A percentile compares a stretch with the other conserved stretches of the same genome.
Evolutionary conservation across 2,888 invertebrate genomes (phyloP).

Genomic region (Macropis europaea): DNA sequence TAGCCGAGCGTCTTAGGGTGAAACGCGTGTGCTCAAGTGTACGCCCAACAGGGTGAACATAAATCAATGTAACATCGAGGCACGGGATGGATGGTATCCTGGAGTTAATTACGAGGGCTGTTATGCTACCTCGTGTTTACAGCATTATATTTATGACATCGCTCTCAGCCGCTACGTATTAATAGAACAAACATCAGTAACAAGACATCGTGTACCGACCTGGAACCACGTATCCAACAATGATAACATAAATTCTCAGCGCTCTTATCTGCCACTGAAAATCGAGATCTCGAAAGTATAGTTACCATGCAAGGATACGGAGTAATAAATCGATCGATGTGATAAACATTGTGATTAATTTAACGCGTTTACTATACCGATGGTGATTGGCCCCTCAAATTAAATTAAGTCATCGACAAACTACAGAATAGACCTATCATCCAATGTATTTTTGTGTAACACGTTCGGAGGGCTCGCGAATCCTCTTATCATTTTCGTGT

Average conservation of each 20-base stretch:
- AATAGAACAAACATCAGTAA: neutral
- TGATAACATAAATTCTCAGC: constrained; percentile 5
- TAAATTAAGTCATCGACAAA: no score
- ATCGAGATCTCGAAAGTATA: neutral
- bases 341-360: no score
- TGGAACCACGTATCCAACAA: neutral
- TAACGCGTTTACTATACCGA: no score
- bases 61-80: constrained; percentile 31
- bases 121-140: constrained; percentile 4
- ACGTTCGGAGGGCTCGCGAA: no score
- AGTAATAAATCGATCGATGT: no score
- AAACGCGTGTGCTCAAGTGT: neutral
- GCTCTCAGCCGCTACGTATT: neutral
- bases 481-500: no score
- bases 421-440: no score
- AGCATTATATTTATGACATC: constrained; percentile 9
- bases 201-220: neutral
- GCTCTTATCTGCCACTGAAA: neutral
- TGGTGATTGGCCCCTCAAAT: no score
- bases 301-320: constrained; percentile 7
- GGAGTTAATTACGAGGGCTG: constrained; percentile 37
- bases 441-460: no score
- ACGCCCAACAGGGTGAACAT: constrained; percentile 10
- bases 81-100: neutral
- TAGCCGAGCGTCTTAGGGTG: neutral